A percentile compares a stretch with the other conserved stretches of the same genome.
Evolutionary conservation across 2,888 invertebrate species (phyloP).

Genomic region (Drosophila rubida): DNA sequence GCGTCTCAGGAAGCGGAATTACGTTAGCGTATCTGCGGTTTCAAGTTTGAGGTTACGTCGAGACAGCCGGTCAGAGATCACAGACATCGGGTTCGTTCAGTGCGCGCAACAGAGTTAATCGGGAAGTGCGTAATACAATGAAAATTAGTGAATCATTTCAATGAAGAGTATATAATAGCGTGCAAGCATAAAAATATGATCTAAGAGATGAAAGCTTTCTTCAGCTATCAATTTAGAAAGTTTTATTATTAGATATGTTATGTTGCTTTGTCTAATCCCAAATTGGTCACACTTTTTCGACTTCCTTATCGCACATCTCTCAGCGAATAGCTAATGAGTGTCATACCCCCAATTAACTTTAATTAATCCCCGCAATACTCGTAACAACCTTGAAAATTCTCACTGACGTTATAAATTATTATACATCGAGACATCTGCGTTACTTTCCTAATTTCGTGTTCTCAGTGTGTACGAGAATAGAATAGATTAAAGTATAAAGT

Average conservation of each 20-base stretch:
- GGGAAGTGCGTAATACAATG: slow-evolving; percentile 26
- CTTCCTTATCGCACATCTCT: not conserved
- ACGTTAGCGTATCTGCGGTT: slow-evolving; percentile 92
- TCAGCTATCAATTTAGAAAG: too few relatives aligned
- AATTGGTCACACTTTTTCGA: not conserved
- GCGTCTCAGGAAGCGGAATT: slow-evolving; percentile 95
- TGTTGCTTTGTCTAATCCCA: not conserved
- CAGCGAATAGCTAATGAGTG: slow-evolving; percentile 13
- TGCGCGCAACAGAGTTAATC: slow-evolving; percentile 18
- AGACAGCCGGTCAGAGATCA: slow-evolving; percentile 11
- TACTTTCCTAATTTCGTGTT: not conserved
- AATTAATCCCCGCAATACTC: slow-evolving; percentile 26
- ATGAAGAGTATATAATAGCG: slow-evolving; percentile 23
- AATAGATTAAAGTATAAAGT: too few relatives aligned
- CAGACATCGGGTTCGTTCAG: slow-evolving; percentile 27
- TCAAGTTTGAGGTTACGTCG: slow-evolving; percentile 45
- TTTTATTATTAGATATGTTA: not conserved
- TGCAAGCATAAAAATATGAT: not conserved
- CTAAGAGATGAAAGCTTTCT: too few relatives aligned
- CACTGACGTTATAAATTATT: slow-evolving; percentile 6
- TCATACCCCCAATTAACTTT: slow-evolving; percentile 28
- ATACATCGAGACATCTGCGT: not conserved
- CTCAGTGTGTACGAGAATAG: too few relatives aligned
- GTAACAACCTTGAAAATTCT: slow-evolving; percentile 12
- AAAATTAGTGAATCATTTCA: slow-evolving; percentile 22